Conservation (phyloP, 1,140 invertebrate species). For the Neodiprion virginianus region DNA sequence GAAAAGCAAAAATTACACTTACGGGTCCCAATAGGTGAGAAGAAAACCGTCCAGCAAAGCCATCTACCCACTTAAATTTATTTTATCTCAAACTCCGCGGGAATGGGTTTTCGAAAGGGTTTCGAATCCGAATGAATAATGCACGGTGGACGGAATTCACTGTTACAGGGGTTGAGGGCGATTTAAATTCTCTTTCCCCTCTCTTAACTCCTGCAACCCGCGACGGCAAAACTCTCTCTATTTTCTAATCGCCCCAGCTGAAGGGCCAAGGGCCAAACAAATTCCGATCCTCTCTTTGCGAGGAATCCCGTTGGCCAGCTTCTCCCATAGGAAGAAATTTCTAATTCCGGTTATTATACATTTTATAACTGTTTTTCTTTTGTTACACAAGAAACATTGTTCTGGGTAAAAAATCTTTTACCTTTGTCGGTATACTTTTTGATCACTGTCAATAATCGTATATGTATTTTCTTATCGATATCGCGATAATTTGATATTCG, state of each 20-base stretch:
- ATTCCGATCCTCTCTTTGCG: not conserved
- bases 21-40: not conserved
- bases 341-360: too few relatives aligned
- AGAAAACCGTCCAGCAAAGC: not conserved
- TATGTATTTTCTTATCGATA: too few relatives aligned
- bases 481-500: too few relatives aligned
- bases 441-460: too few relatives aligned
- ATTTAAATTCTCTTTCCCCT: not conserved
- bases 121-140: slow-evolving; percentile 3
- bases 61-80: slow-evolving; percentile 1
- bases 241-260: not conserved
- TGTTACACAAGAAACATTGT: too few relatives aligned
- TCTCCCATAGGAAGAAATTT: too few relatives aligned
- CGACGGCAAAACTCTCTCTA: not conserved
- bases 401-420: too few relatives aligned
- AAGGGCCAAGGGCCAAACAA: not conserved
- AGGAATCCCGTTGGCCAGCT: too few relatives aligned
- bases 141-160: not conserved
- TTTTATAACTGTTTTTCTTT: too few relatives aligned
- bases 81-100: not conserved
- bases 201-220: not conserved
- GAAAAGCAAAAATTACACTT: not conserved
- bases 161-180: not conserved
- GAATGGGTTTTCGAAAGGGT: slow-evolving; percentile 7
- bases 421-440: too few relatives aligned